Percentiles rank a stretch among this genome's conserved stretches.
Evolutionary conservation across 2,113 vertebrate genomes (phyloP).

Genomic region (Phoxinus phoxinus): DNA sequence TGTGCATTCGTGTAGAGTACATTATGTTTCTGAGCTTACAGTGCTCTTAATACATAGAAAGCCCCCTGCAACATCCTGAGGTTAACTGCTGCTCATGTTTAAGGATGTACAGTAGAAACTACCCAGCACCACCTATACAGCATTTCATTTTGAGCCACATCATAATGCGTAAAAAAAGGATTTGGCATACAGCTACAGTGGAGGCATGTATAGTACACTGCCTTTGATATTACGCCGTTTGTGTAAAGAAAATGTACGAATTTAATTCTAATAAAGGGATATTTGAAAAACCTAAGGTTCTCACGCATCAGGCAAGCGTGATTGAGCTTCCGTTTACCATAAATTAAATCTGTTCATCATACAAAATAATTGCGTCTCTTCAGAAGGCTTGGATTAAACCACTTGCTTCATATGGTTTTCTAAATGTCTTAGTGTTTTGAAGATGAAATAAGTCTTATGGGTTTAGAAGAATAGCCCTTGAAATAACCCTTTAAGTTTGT

Average conservation of each 20-base stretch:
- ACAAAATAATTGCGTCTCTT: neutral
- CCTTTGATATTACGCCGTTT: neutral
- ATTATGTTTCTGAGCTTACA: neutral
- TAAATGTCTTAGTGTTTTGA: neutral
- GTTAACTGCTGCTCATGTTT: neutral
- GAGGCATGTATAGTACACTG: neutral
- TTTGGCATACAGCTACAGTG: neutral
- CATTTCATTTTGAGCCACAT: neutral
- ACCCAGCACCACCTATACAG: neutral
- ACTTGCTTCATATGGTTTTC: neutral
- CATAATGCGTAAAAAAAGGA: neutral
- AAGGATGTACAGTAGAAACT: neutral
- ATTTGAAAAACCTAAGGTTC: no score
- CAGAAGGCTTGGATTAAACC: neutral
- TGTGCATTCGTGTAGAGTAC: neutral
- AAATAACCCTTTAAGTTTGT: no score
- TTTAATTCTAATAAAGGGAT: neutral
- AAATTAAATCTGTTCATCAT: neutral
- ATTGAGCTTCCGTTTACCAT: neutral
- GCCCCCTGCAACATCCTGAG: neutral
- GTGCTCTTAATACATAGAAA: neutral
- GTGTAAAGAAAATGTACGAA: neutral
- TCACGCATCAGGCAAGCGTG: no score
- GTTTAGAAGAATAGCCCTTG: no score
- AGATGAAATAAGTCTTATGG: no score